These are phyloP conservation scores for Diadema setosum DNA, from an alignment of 35 echinoderm and acorn worm genomes.

Conservation along the genomic window DNA sequence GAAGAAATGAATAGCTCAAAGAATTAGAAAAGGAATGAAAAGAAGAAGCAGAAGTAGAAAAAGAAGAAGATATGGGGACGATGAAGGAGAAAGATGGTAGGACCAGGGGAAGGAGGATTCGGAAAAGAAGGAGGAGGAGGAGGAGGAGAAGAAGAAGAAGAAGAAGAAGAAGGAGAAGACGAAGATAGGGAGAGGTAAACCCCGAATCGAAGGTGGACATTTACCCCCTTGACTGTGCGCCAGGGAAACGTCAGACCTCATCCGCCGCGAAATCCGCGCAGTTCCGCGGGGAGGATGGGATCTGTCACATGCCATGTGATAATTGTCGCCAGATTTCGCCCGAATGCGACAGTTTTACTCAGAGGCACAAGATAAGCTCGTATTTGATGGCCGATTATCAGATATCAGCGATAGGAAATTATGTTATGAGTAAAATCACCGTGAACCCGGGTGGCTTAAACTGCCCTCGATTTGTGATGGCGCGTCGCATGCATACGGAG, in stretches of 20 bases:
- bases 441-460: background rate
- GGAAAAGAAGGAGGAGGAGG: background rate
- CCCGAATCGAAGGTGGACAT: background rate
- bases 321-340: background rate
- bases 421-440: background rate
- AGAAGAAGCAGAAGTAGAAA: background rate
- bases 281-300: background rate
- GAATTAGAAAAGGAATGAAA: background rate
- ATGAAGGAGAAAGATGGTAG: background rate
- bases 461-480: background rate
- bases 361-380: background rate
- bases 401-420: background rate
- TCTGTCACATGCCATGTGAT: background rate
- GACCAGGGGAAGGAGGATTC: background rate
- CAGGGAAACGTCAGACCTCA: background rate
- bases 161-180: background rate
- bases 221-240: background rate
- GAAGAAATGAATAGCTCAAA: background rate
- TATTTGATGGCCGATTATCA: background rate
- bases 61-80: background rate
- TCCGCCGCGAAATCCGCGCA: background rate
- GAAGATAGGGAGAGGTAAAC: background rate
- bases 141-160: background rate
- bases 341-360: background rate
- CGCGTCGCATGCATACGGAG: background rate